These are phyloP conservation scores for Ptilodon capucinus DNA, from an alignment of 2,888 invertebrate genomes.

Conservation along the genomic window DNA sequence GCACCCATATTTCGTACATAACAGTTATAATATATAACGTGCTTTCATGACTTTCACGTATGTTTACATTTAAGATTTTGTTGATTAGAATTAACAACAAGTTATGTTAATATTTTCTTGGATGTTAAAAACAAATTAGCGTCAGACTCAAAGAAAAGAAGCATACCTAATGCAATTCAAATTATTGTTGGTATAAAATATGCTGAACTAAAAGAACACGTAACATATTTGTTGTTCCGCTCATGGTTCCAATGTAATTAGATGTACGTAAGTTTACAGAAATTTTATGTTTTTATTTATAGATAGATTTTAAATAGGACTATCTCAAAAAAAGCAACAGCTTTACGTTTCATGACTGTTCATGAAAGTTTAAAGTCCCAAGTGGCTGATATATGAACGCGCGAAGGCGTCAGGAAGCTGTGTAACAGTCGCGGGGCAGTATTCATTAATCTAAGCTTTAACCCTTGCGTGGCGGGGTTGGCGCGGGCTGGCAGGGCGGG, in stretches of 20 bases:
- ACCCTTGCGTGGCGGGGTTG: conserved; percentile 54
- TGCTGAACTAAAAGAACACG: too few species aligned
- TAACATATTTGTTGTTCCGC: too few species aligned
- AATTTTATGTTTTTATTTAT: too few species aligned
- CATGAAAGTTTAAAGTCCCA: conserved; percentile 32
- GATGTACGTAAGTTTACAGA: too few species aligned
- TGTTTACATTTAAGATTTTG: not conserved
- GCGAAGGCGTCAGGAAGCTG: conserved; percentile 34
- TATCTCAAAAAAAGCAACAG: not conserved
- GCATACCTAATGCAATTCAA: too few species aligned
- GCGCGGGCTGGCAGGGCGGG: conserved; percentile 17
- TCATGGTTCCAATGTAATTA: too few species aligned
- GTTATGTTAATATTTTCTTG: too few species aligned
- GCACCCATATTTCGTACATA: conserved; percentile 39
- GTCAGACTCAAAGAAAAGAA: too few species aligned
- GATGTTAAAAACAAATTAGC: too few species aligned
- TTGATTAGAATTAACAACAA: not conserved
- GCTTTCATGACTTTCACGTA: not conserved
- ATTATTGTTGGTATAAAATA: too few species aligned
- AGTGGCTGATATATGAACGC: conserved; percentile 32
- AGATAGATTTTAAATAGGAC: not conserved
- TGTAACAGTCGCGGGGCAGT: conserved; percentile 37
- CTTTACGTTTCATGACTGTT: conserved; percentile 4
- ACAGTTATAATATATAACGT: conserved; percentile 13
- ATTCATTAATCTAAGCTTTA: conserved; percentile 63